Percentiles rank a stretch among this genome's conserved stretches.
Conservation (phyloP, 2,888 invertebrate species). For the Ectemnius lituratus region DNA sequence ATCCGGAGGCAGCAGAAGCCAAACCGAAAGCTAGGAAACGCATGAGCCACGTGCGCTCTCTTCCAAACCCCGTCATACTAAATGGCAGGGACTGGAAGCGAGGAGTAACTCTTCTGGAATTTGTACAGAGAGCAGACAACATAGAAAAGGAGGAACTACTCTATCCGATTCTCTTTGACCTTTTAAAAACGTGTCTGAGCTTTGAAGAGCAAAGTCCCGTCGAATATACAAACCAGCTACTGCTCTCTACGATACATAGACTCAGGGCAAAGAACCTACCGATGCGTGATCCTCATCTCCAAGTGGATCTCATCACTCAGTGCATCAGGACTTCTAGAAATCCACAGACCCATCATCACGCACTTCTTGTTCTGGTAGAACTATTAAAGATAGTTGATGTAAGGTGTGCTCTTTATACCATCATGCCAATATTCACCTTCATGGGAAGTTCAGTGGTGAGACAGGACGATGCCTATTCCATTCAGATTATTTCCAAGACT, state of each 20-base stretch:
- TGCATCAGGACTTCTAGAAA: conserved; percentile 94
- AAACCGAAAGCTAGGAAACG: conserved; percentile 27
- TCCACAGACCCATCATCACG: conserved; percentile 97
- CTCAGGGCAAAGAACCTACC: conserved; percentile 59
- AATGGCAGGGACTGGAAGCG: conserved; percentile 87
- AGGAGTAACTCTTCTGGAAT: conserved; percentile 89
- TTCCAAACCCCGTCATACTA: conserved; percentile 79
- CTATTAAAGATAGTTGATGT: conserved; percentile 70
- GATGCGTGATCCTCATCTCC: conserved; percentile 79
- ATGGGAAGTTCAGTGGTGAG: conserved; percentile 96
- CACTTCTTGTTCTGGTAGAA: conserved; percentile 89
- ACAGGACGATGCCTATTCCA: conserved; percentile 96
- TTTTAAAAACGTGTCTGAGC: conserved; percentile 88
- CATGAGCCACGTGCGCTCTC: conserved; percentile 19
- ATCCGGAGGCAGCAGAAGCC: background rate
- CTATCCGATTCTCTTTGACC: conserved; percentile 87
- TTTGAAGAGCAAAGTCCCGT: conserved; percentile 89
- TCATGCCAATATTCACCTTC: conserved; percentile 98
- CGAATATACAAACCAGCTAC: conserved; percentile 93
- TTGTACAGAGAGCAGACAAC: conserved; percentile 91
- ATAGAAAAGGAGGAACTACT: conserved; percentile 83
- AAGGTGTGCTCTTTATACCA: conserved; percentile 84
- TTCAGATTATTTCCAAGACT: conserved; percentile 94
- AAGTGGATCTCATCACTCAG: conserved; percentile 90
- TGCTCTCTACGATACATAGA: conserved; percentile 87